Percentiles rank a stretch among this genome's conserved stretches.
These are phyloP conservation scores for Dynastes grantii DNA, from an alignment of 2,888 invertebrate genomes.

Conservation along the genomic window DNA sequence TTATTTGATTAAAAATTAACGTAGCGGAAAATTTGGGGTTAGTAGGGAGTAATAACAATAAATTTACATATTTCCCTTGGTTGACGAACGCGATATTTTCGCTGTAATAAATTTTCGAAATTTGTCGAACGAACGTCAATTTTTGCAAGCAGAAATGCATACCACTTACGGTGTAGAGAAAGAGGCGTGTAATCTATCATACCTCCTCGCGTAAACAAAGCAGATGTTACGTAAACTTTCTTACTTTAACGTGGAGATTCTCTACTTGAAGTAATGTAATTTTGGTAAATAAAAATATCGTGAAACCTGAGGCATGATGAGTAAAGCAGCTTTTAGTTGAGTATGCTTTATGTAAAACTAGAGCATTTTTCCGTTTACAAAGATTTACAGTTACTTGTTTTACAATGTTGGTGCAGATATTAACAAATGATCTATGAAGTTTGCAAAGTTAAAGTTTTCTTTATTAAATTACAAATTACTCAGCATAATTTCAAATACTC, in stretches of 20 bases:
- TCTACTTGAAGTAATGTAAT: no score
- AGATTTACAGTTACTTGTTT: no score
- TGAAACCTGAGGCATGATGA: no score
- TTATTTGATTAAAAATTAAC: conserved; percentile 50
- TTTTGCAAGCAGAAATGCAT: conserved; percentile 7
- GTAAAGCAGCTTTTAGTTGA: no score
- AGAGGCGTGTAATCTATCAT: background rate
- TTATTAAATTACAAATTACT: no score
- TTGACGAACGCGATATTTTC: conserved; percentile 37
- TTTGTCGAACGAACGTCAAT: conserved; percentile 17
- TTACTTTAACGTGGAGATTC: background rate
- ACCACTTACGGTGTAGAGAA: background rate
- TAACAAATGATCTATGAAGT: no score
- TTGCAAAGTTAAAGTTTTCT: no score
- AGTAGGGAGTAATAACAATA: conserved; percentile 46
- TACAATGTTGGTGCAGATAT: no score
- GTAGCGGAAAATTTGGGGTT: conserved; percentile 49
- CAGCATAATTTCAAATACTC: no score
- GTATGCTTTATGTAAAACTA: no score
- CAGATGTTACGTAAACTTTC: background rate
- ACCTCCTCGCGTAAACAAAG: background rate
- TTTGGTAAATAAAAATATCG: no score
- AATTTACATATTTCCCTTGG: conserved; percentile 48
- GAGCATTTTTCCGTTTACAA: no score
- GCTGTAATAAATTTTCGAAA: conserved; percentile 26